Evolutionary conservation across 2,113 vertebrate species (phyloP).

Genomic region (Daubentonia madagascariensis): DNA sequence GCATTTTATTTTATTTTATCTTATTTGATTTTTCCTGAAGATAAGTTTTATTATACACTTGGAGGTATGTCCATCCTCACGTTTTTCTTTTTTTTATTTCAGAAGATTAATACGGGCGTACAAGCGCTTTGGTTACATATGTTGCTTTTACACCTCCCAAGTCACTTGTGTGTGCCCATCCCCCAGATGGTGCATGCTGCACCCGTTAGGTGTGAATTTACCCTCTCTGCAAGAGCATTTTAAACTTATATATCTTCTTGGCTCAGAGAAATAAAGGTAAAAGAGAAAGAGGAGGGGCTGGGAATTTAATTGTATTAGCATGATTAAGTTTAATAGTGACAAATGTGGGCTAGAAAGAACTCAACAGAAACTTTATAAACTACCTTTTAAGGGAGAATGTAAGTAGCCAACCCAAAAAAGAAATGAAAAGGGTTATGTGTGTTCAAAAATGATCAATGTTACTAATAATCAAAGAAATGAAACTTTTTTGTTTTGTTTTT

Average conservation of each 20-base stretch:
- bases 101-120: too few relatives aligned
- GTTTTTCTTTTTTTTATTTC: too few relatives aligned
- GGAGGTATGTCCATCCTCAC: too few relatives aligned
- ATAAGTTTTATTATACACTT: too few relatives aligned
- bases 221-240: background rate
- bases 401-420: background rate
- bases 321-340: background rate
- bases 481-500: background rate
- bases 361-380: background rate
- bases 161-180: too few relatives aligned
- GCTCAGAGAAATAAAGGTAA: conserved; percentile 24
- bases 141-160: too few relatives aligned
- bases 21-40: too few relatives aligned
- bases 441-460: background rate
- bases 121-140: too few relatives aligned
- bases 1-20: too few relatives aligned
- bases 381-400: background rate
- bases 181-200: too few relatives aligned
- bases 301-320: conserved; percentile 10
- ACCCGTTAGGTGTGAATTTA: too few relatives aligned
- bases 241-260: background rate
- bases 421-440: background rate
- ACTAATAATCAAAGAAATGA: background rate
- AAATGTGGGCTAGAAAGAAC: background rate
- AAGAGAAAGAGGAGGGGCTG: background rate